Conservation (phyloP, 2,113 vertebrate species). For the Puntigrus tetrazona region DNA sequence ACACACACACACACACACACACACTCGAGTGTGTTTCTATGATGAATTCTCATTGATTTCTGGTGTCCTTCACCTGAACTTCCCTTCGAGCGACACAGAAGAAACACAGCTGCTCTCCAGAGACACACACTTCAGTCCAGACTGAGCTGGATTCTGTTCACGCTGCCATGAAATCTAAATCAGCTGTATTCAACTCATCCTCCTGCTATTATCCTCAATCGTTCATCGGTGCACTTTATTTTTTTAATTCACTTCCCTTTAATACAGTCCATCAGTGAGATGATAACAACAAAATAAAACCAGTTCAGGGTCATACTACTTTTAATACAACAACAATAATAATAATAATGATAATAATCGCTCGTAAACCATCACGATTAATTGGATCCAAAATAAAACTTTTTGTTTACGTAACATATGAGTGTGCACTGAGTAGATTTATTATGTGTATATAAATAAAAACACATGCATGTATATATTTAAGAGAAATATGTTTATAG, state of each 20-base stretch:
- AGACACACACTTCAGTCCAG: background rate
- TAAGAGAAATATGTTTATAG: too few relatives aligned
- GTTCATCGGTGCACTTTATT: background rate
- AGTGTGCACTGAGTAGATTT: too few relatives aligned
- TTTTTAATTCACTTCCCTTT: background rate
- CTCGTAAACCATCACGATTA: too few relatives aligned
- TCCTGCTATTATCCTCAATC: background rate
- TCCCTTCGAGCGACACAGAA: constrained; percentile 67
- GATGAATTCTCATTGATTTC: constrained; percentile 66
- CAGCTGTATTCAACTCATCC: background rate
- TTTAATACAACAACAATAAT: too few relatives aligned
- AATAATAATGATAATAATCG: too few relatives aligned
- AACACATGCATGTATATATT: too few relatives aligned
- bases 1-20: constrained; percentile 42
- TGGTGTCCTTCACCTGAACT: constrained; percentile 69
- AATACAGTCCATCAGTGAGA: background rate
- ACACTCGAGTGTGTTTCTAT: background rate
- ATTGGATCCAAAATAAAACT: too few relatives aligned
- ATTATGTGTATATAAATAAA: too few relatives aligned
- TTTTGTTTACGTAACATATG: too few relatives aligned
- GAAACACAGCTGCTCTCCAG: constrained; percentile 52
- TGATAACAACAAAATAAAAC: background rate
- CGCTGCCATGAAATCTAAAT: background rate
- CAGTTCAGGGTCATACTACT: too few relatives aligned
- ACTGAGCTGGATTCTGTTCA: background rate